phyloP scores from a whole-genome alignment of 92 coral and sea anemone species.

The Porites divaricata region DNA sequence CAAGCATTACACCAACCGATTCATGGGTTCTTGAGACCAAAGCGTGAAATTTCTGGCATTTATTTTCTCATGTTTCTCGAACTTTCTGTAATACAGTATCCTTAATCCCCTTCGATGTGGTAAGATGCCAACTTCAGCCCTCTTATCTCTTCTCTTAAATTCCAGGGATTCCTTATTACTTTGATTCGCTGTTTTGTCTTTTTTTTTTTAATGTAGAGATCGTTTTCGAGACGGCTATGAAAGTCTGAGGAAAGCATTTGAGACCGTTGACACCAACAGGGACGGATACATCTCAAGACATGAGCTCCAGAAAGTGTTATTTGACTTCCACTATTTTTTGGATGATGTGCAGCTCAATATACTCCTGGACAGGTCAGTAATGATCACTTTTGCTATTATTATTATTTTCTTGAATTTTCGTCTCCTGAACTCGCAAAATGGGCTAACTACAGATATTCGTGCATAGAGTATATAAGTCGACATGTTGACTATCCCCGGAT shows the following conservation, averaged over 20 bases:
- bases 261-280: slow-evolving; percentile 86
- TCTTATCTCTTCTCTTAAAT: no score
- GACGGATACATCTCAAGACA: slow-evolving; percentile 90
- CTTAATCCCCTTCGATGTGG: no score
- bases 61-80: no score
- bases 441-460: no score
- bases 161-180: not conserved
- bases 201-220: slow-evolving; percentile 52
- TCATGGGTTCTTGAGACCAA: no score
- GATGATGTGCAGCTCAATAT: slow-evolving; percentile 83
- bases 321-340: slow-evolving; percentile 85
- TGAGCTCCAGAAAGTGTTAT: slow-evolving; percentile 87
- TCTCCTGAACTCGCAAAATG: no score
- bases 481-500: no score
- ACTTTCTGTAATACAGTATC: no score
- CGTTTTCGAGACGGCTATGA: slow-evolving; percentile 92
- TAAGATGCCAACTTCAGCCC: no score
- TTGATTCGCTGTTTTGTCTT: not conserved
- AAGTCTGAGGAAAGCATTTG: slow-evolving; percentile 91
- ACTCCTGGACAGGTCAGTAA: slow-evolving; percentile 77
- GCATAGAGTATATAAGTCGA: no score
- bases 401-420: not conserved
- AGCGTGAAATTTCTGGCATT: no score
- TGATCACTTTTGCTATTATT: not conserved
- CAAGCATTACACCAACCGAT: no score